Evolutionary conservation across 2,888 invertebrate genomes (phyloP).

Genomic region (Lithophane semibrunnea): DNA sequence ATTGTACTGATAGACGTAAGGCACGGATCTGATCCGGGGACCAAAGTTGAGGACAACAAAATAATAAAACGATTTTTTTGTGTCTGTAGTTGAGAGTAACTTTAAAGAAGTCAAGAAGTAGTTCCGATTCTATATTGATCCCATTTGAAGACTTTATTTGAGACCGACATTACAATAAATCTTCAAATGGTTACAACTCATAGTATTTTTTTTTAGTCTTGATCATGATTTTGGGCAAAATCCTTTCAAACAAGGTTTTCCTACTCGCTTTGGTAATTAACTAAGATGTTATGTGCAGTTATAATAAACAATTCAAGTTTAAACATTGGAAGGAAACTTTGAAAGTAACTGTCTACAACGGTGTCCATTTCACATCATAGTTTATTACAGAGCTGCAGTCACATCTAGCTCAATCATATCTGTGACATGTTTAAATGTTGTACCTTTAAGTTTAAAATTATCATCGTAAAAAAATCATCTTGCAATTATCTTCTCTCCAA

Average conservation of each 20-base stretch:
- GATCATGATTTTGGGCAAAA: not conserved
- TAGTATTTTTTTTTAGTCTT: not conserved
- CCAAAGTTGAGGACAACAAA: constrained; percentile 75
- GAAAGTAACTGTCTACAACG: not conserved
- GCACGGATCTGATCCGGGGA: constrained; percentile 73
- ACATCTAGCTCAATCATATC: not conserved
- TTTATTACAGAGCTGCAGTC: not conserved
- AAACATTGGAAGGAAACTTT: not conserved
- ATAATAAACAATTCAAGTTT: not conserved
- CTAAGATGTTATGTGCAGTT: not conserved
- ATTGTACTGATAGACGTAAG: constrained; percentile 75
- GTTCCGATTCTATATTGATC: not conserved
- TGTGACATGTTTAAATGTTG: constrained; percentile 5
- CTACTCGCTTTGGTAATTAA: not conserved
- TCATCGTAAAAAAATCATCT: not conserved
- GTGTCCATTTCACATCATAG: not conserved
- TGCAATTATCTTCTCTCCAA: not conserved
- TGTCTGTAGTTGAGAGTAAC: constrained; percentile 47
- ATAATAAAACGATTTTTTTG: constrained; percentile 16
- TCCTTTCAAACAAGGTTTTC: not conserved
- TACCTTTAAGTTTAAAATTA: not conserved
- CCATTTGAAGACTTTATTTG: not conserved
- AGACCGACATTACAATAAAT: not conserved
- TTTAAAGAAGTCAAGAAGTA: not conserved
- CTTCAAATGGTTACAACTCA: not conserved